Percentiles rank a stretch among this genome's conserved stretches.
Conservation (phyloP, 2,113 vertebrate genomes). For the Ictalurus furcatus region DNA sequence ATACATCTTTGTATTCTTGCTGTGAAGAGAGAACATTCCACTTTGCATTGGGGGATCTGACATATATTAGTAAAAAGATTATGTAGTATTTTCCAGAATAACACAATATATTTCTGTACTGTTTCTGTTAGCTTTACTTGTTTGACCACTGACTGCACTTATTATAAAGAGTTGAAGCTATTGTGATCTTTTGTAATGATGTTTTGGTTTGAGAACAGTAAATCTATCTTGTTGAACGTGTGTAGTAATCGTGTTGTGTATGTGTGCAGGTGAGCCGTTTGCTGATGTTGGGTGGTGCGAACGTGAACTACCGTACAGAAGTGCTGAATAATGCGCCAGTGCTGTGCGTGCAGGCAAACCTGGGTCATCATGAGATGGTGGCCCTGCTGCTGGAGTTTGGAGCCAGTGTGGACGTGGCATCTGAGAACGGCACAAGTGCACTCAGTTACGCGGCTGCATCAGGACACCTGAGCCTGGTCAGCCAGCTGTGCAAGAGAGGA, state of each 20-base stretch:
- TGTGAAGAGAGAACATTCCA: not conserved
- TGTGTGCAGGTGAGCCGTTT: slow-evolving; percentile 90
- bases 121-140: not conserved
- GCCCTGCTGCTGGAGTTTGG: slow-evolving; percentile 88
- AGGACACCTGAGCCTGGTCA: slow-evolving; percentile 84
- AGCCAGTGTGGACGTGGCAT: slow-evolving; percentile 82
- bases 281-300: slow-evolving; percentile 92
- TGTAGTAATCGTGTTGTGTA: not conserved
- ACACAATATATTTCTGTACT: not conserved
- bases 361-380: slow-evolving; percentile 92
- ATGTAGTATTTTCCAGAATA: not conserved
- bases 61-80: not conserved
- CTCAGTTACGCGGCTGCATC: slow-evolving; percentile 89
- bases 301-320: slow-evolving; percentile 94
- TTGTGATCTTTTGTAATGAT: not conserved
- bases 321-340: slow-evolving; percentile 93
- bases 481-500: slow-evolving; percentile 84
- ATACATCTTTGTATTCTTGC: not conserved
- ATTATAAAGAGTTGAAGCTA: not conserved
- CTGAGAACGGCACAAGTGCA: slow-evolving; percentile 88
- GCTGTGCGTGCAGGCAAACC: slow-evolving; percentile 90
- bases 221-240: not conserved
- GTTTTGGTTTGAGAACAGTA: not conserved
- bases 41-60: not conserved
- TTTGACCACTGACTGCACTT: not conserved